Evolutionary conservation across 1,140 invertebrate species (phyloP).

Genomic region (Colletes latitarsis): DNA sequence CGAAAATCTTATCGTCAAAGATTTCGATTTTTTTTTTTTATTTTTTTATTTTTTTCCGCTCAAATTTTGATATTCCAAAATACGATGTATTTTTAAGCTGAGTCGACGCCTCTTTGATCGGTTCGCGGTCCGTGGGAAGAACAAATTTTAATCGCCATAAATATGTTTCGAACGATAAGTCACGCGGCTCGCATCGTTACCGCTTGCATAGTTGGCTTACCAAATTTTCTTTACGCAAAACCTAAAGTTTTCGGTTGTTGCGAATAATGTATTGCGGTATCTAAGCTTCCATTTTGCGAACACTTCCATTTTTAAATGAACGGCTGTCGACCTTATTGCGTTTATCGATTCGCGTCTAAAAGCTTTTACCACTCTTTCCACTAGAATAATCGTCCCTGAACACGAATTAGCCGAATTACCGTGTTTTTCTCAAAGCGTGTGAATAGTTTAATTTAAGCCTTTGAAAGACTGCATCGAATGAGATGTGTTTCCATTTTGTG

Average conservation of each 20-base stretch:
- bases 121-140: too few relatives aligned
- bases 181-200: background rate
- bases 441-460: conserved; percentile 4
- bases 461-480: background rate
- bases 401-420: background rate
- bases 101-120: background rate
- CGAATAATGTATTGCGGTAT: background rate
- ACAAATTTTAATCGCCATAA: background rate
- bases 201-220: background rate
- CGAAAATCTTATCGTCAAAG: conserved; percentile 34
- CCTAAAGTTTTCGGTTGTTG: background rate
- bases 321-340: background rate
- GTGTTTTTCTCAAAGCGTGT: background rate
- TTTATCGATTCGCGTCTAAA: background rate
- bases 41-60: conserved; percentile 21
- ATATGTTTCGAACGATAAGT: background rate
- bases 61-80: conserved; percentile 3
- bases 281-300: background rate
- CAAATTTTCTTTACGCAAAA: background rate
- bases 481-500: background rate
- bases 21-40: conserved; percentile 21
- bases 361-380: conserved; percentile 3
- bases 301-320: conserved; percentile 42
- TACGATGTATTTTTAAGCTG: background rate
- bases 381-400: background rate